Percentiles rank a stretch among this genome's conserved stretches.
Conservation (phyloP, 30 jellyfish, hydroid and myxozoan species). For the Aurelia sp. region DNA sequence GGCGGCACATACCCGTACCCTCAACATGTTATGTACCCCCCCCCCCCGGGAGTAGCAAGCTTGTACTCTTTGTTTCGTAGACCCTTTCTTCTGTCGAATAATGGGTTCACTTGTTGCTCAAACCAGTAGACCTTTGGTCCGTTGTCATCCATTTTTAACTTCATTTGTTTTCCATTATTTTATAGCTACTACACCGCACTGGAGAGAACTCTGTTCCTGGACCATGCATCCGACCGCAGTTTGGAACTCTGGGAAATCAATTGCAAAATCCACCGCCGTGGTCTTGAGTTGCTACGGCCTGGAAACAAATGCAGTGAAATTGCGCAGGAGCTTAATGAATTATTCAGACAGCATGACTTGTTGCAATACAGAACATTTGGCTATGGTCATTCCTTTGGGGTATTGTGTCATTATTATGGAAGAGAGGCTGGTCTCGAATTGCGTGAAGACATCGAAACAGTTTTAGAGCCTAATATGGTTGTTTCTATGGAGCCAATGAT, state of each 20-base stretch:
- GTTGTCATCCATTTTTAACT: too few species aligned
- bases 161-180: not conserved
- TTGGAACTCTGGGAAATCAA: slow-evolving; percentile 87
- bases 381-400: slow-evolving; percentile 93
- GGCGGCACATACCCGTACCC: too few species aligned
- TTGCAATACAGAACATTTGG: slow-evolving; percentile 88
- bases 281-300: slow-evolving; percentile 81
- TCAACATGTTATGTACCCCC: too few species aligned
- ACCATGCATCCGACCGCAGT: slow-evolving; percentile 71
- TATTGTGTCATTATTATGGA: slow-evolving; percentile 87
- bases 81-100: too few species aligned
- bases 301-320: slow-evolving; percentile 85
- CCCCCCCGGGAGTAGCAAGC: too few species aligned
- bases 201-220: slow-evolving; percentile 84
- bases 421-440: slow-evolving; percentile 97
- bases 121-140: too few species aligned
- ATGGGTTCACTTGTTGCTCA: too few species aligned
- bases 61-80: too few species aligned
- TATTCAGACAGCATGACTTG: slow-evolving; percentile 76
- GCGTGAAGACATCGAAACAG: slow-evolving; percentile 94
- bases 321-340: slow-evolving; percentile 90
- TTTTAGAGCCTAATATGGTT: slow-evolving; percentile 89
- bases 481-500: slow-evolving; percentile 97
- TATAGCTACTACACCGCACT: slow-evolving; percentile 89
- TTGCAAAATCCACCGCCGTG: slow-evolving; percentile 86